phyloP scores from a whole-genome alignment of 2,797 vertebrate species.

The Gambelia wislizenii region DNA sequence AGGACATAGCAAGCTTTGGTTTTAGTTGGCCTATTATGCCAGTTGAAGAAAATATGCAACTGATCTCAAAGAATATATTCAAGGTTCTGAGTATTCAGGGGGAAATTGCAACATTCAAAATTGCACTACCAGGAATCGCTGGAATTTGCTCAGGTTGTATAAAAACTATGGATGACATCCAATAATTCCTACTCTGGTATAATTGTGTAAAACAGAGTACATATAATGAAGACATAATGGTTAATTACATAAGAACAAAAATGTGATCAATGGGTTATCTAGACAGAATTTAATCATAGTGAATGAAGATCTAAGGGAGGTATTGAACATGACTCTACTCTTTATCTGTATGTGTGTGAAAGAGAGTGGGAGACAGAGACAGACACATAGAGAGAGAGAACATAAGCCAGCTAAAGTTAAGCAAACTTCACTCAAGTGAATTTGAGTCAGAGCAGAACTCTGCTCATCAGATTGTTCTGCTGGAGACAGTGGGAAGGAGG shows the following conservation, averaged over 20 bases:
- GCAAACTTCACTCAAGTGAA: not conserved
- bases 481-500: not conserved
- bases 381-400: too few relatives aligned
- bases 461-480: too few relatives aligned
- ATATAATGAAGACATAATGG: conserved; percentile 25
- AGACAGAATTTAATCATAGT: conserved; percentile 4
- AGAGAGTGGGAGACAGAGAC: too few relatives aligned
- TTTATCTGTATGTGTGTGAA: not conserved
- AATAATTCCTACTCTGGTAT: not conserved
- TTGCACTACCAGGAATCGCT: not conserved
- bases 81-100: not conserved
- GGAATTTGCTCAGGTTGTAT: not conserved
- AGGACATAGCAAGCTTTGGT: not conserved
- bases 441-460: not conserved
- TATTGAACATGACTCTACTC: not conserved
- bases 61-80: not conserved
- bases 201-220: not conserved
- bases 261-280: not conserved
- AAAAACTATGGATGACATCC: not conserved
- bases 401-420: not conserved
- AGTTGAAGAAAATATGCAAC: not conserved
- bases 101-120: not conserved
- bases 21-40: not conserved
- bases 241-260: not conserved
- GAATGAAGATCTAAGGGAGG: not conserved